These are phyloP conservation scores for Scartelaos histophorus DNA, from an alignment of 2,113 vertebrate genomes.

Conservation along the genomic window DNA sequence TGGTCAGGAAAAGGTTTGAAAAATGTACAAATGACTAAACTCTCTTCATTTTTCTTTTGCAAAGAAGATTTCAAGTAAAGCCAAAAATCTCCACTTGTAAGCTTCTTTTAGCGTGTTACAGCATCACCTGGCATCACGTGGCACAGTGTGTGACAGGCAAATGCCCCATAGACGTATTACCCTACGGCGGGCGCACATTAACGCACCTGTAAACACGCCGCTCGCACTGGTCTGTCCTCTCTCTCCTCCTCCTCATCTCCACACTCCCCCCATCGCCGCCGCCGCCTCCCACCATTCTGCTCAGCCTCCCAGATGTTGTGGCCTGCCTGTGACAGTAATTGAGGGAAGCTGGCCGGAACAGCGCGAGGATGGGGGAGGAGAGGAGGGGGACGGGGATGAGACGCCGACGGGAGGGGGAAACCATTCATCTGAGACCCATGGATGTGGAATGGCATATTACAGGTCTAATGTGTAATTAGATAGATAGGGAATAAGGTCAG, in stretches of 20 bases:
- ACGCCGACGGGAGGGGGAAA: conserved; percentile 57
- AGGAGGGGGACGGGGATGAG: conserved; percentile 58
- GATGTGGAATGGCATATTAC: conserved; percentile 80
- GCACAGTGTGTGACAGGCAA: conserved; percentile 38
- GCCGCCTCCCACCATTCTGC: conserved; percentile 25
- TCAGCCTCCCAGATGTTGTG: conserved; percentile 58
- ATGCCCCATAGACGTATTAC: conserved; percentile 53
- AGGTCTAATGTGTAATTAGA: conserved; percentile 81
- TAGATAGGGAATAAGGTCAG: conserved; percentile 77
- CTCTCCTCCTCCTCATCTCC: conserved; percentile 32
- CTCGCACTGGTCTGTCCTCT: conserved; percentile 50
- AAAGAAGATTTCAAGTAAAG: not conserved
- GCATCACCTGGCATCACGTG: conserved; percentile 57
- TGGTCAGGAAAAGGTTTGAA: not conserved
- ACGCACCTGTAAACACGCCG: conserved; percentile 69
- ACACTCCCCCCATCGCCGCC: conserved; percentile 4
- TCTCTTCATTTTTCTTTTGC: not conserved
- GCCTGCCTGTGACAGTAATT: conserved; percentile 76
- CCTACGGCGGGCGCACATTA: conserved; percentile 30
- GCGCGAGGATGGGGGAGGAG: conserved; percentile 57
- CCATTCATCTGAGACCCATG: conserved; percentile 78
- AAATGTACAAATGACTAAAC: not conserved
- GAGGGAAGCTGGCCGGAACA: conserved; percentile 79
- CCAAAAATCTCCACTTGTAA: not conserved
- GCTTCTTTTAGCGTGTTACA: conserved; percentile 28